Conservation (phyloP, 1,140 invertebrate genomes). For the Eueides isabella region DNA sequence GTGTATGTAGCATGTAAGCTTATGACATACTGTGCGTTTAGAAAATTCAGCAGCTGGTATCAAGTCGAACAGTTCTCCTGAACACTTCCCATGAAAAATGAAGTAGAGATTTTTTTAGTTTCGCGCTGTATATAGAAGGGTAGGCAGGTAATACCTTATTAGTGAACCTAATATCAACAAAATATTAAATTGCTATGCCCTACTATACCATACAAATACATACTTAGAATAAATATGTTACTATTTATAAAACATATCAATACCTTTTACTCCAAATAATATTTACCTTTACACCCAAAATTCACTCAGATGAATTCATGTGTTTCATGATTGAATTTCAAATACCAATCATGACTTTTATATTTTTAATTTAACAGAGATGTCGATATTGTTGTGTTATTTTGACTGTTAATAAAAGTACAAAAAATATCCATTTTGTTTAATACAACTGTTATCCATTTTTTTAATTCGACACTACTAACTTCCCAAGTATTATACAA, state of each 20-base stretch:
- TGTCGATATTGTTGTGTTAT: not conserved
- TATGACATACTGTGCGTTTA: too few species aligned
- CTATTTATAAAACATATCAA: not conserved
- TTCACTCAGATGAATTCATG: not conserved
- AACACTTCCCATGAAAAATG: too few species aligned
- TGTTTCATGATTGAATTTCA: not conserved
- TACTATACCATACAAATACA: not conserved
- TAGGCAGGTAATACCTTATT: too few species aligned
- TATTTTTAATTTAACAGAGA: not conserved
- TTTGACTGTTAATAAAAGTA: not conserved
- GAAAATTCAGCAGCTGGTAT: too few species aligned
- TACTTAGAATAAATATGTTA: not conserved
- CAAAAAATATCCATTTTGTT: not conserved
- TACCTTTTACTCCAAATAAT: not conserved
- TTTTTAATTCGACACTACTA: too few species aligned
- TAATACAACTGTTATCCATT: not conserved
- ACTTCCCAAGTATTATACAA: not conserved
- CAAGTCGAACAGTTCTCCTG: too few species aligned
- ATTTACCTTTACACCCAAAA: not conserved
- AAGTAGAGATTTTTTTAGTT: too few species aligned
- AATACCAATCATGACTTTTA: slow-evolving; percentile 9
- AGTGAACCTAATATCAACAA: too few species aligned
- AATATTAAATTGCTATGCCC: too few species aligned
- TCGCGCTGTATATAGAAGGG: too few species aligned
- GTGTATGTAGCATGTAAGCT: too few species aligned